These are phyloP conservation scores for Drosophila neocordata DNA, from an alignment of 1,140 invertebrate species.

Conservation along the genomic window DNA sequence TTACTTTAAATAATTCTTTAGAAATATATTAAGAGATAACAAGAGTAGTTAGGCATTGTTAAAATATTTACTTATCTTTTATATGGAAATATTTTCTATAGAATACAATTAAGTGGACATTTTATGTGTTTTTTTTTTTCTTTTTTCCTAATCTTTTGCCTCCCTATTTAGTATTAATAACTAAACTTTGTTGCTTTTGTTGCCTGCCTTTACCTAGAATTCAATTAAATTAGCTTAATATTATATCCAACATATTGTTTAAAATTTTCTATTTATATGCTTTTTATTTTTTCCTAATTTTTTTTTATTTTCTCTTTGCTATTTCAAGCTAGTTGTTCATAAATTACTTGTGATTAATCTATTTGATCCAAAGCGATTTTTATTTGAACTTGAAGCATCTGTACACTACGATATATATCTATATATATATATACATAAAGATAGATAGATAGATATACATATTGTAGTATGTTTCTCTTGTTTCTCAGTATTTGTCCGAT, in stretches of 20 bases:
- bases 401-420: constrained; percentile 18
- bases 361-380: constrained; percentile 74
- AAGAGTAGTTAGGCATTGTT: background rate
- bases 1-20: background rate
- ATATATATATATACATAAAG: background rate
- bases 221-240: background rate
- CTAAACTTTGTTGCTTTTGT: constrained; percentile 5
- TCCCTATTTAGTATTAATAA: background rate
- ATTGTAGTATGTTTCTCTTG: background rate
- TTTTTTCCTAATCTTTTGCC: background rate
- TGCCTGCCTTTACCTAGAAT: constrained; percentile 9
- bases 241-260: constrained; percentile 42
- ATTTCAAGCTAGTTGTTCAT: constrained; percentile 58
- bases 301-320: background rate
- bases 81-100: background rate
- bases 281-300: background rate
- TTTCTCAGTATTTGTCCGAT: constrained; percentile 39
- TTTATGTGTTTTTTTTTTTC: background rate
- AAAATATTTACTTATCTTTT: background rate
- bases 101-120: background rate
- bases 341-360: constrained; percentile 78
- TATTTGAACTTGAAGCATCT: constrained; percentile 72
- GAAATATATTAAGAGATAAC: background rate
- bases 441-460: too few relatives aligned
- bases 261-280: constrained; percentile 64